phyloP scores from a whole-genome alignment of 2,888 invertebrate species.

The Oxystoma pomonae region DNA sequence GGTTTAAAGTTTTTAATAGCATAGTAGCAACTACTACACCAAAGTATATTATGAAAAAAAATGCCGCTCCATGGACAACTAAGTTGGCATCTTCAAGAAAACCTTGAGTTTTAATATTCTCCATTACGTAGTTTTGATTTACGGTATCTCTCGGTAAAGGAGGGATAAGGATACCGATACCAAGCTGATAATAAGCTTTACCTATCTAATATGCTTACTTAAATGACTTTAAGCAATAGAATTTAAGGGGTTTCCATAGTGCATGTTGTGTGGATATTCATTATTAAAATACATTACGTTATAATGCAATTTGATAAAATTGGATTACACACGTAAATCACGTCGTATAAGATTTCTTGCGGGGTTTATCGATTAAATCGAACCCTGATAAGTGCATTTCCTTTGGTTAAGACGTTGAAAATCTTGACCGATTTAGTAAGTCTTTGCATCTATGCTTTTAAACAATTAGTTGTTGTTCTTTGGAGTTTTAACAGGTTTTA shows the following conservation, averaged over 20 bases:
- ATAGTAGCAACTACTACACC: too few relatives aligned
- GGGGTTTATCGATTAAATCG: slow-evolving; percentile 29
- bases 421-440: neutral
- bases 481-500: too few relatives aligned
- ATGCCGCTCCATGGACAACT: neutral
- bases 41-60: too few relatives aligned
- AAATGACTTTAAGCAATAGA: too few relatives aligned
- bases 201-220: neutral
- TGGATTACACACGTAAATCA: slow-evolving; percentile 37
- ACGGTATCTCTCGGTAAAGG: too few relatives aligned
- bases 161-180: too few relatives aligned
- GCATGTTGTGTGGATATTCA: neutral
- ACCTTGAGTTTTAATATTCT: neutral
- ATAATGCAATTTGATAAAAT: slow-evolving; percentile 41
- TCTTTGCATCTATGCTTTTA: neutral
- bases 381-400: slow-evolving; percentile 32
- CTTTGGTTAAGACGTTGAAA: slow-evolving; percentile 11
- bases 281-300: slow-evolving; percentile 25
- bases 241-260: neutral
- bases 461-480: neutral
- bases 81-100: neutral
- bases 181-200: too few relatives aligned
- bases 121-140: slow-evolving; percentile 17
- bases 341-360: slow-evolving; percentile 33
- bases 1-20: too few relatives aligned